Evolutionary conservation across 2,888 invertebrate genomes (phyloP).

Genomic region (Eupsilia transversa): DNA sequence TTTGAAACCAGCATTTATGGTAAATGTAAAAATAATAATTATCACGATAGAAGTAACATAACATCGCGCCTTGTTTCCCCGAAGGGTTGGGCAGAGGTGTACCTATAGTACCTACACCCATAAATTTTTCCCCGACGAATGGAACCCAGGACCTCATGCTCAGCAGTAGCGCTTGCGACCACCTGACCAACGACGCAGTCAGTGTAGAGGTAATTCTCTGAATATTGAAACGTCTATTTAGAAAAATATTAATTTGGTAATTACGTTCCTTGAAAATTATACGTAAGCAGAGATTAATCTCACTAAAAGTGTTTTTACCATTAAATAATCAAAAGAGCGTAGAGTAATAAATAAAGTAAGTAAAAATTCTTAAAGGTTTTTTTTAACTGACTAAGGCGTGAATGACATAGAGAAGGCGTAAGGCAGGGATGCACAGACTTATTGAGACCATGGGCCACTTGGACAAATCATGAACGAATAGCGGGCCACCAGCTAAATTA

Average conservation of each 20-base stretch:
- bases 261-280: not conserved
- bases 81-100: not conserved
- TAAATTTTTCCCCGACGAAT: not conserved
- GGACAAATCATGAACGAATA: too few species aligned
- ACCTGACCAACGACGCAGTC: not conserved
- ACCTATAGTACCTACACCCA: too few species aligned
- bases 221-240: not conserved
- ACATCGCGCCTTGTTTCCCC: not conserved
- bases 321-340: not conserved
- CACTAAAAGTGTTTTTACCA: not conserved
- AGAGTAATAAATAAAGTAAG: not conserved
- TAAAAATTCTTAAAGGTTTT: slow-evolving; percentile 16
- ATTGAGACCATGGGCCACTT: too few species aligned
- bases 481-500: too few species aligned
- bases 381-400: too few species aligned
- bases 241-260: not conserved
- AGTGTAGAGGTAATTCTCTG: not conserved
- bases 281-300: not conserved
- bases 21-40: slow-evolving; percentile 10
- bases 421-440: too few species aligned
- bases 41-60: not conserved
- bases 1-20: slow-evolving; percentile 42
- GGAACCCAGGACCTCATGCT: not conserved
- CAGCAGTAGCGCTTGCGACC: not conserved
- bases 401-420: too few species aligned